Conservation (phyloP, 2,888 invertebrate species). For the Cryptus viduatorius region DNA sequence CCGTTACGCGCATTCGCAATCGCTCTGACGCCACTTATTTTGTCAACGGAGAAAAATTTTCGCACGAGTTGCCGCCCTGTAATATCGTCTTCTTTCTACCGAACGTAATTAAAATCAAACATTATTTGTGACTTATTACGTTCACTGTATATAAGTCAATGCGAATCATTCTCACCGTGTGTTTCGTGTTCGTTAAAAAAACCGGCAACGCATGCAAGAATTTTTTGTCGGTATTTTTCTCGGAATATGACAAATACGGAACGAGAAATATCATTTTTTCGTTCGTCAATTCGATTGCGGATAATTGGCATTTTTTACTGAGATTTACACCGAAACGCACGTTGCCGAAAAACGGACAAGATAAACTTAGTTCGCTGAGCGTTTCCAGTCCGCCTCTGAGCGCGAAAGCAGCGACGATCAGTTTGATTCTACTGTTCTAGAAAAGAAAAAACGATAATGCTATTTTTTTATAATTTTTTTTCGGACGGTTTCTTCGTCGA, state of each 20-base stretch:
- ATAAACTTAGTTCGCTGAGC: slow-evolving; percentile 79
- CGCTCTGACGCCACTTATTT: slow-evolving; percentile 84
- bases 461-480: background rate
- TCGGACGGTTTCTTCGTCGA: background rate
- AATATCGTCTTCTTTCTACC: slow-evolving; percentile 79
- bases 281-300: slow-evolving; percentile 82
- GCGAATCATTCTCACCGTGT: slow-evolving; percentile 70
- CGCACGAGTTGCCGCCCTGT: slow-evolving; percentile 89
- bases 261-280: slow-evolving; percentile 86
- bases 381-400: slow-evolving; percentile 84
- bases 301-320: slow-evolving; percentile 80
- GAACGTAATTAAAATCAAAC: background rate
- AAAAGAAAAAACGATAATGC: slow-evolving; percentile 54
- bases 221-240: slow-evolving; percentile 79
- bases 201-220: slow-evolving; percentile 87
- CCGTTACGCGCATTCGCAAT: slow-evolving; percentile 71
- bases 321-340: slow-evolving; percentile 84
- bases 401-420: slow-evolving; percentile 84
- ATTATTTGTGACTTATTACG: background rate
- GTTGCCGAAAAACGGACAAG: slow-evolving; percentile 80
- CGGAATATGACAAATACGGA: slow-evolving; percentile 86
- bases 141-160: background rate
- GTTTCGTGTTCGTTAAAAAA: slow-evolving; percentile 85
- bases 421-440: slow-evolving; percentile 84
- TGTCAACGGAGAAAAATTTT: slow-evolving; percentile 90